phyloP scores from a whole-genome alignment of 1,140 invertebrate genomes.

The Idris sp. region DNA sequence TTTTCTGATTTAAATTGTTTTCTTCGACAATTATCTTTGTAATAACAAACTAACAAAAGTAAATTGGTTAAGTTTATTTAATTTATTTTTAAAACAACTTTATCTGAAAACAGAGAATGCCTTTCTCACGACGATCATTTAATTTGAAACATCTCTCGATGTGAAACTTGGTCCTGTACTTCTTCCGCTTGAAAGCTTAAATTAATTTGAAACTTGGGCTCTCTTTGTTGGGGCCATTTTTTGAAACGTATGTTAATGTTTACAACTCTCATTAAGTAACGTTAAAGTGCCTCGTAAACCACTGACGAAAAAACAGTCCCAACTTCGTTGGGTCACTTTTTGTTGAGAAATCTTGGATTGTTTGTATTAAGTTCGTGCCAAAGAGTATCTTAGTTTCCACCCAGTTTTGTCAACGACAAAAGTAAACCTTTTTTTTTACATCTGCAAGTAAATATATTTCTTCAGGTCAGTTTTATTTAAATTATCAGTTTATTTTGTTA shows the following conservation, averaged over 20 bases:
- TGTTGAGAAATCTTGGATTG: slow-evolving; percentile 24
- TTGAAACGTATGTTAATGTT: slow-evolving; percentile 37
- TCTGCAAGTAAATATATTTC: neutral
- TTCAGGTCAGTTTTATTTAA: neutral
- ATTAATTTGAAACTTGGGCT: slow-evolving; percentile 18
- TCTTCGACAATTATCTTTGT: too few relatives aligned
- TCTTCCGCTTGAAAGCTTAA: slow-evolving; percentile 3
- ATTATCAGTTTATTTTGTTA: too few relatives aligned
- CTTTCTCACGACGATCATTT: neutral
- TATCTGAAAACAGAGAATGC: too few relatives aligned
- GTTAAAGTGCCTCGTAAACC: slow-evolving; percentile 20
- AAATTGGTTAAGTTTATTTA: too few relatives aligned
- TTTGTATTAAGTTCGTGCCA: slow-evolving; percentile 26
- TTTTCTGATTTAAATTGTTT: neutral
- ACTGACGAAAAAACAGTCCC: neutral
- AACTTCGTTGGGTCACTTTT: slow-evolving; percentile 17
- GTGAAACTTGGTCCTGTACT: neutral
- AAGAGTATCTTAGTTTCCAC: slow-evolving; percentile 14
- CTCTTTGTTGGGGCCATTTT: slow-evolving; percentile 9
- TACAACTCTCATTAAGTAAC: slow-evolving; percentile 33
- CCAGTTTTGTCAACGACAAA: slow-evolving; percentile 24
- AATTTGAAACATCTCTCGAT: neutral
- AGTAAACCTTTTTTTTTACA: slow-evolving; percentile 5
- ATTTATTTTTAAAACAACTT: too few relatives aligned
- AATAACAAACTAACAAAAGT: too few relatives aligned